Percentiles rank a stretch among this genome's conserved stretches.
Conservation (phyloP, 2,113 vertebrate species). For the human region DNA sequence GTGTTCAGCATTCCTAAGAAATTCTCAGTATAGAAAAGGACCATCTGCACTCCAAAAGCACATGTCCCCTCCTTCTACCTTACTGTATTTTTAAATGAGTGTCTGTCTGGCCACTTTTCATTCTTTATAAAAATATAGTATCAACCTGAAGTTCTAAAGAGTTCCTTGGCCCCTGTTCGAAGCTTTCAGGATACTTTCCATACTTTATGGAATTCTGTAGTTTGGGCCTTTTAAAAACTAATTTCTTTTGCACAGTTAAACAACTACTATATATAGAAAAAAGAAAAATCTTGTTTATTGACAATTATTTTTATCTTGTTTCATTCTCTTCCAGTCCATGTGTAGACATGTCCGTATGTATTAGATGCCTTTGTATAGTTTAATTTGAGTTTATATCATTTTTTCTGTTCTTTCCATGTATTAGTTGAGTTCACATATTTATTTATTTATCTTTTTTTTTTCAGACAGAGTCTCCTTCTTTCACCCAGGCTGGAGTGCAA, state of each 20-base stretch:
- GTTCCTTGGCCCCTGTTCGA: neutral
- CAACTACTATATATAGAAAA: neutral
- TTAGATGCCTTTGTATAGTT: neutral
- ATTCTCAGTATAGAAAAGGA: neutral
- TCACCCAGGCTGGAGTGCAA: too few relatives aligned
- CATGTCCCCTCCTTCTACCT: neutral
- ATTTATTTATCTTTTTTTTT: neutral
- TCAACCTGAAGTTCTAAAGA: neutral
- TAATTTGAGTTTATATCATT: neutral
- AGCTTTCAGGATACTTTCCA: slow-evolving; percentile 1
- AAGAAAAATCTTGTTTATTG: neutral
- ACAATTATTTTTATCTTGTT: slow-evolving; percentile 3
- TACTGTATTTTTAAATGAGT: slow-evolving; percentile 18
- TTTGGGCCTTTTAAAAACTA: neutral
- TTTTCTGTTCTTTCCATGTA: neutral
- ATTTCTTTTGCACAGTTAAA: neutral
- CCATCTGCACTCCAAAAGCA: neutral
- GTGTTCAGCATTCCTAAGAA: neutral
- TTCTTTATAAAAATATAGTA: neutral
- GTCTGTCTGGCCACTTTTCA: neutral
- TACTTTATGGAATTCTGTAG: neutral
- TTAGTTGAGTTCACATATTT: slow-evolving; percentile 4
- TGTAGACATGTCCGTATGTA: neutral
- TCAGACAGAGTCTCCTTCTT: neutral
- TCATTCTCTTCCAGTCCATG: neutral